A percentile compares a stretch with the other conserved stretches of the same genome.
Conservation (phyloP, 1,140 invertebrate species). For the Aethina tumida region DNA sequence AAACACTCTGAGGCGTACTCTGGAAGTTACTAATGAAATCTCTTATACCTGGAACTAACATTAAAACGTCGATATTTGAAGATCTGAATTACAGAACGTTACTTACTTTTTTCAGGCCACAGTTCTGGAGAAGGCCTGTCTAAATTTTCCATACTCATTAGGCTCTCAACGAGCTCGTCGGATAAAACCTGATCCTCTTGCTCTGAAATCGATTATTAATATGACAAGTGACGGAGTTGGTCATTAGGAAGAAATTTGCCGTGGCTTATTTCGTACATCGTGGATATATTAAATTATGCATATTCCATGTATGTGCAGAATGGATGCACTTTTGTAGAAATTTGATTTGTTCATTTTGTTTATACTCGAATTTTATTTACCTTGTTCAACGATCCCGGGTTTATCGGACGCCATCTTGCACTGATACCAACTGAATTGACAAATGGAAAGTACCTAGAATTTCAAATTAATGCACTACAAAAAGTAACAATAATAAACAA, state of each 20-base stretch:
- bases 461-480: too few species aligned
- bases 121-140: conserved; percentile 84
- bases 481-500: too few species aligned
- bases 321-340: conserved; percentile 4
- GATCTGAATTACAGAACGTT: conserved; percentile 10
- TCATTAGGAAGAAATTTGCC: not conserved
- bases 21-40: conserved; percentile 52
- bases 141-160: conserved; percentile 78
- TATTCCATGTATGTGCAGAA: not conserved
- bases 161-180: conserved; percentile 53
- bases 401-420: conserved; percentile 35
- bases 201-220: conserved; percentile 5
- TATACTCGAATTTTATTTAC: conserved; percentile 20
- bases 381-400: conserved; percentile 36
- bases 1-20: conserved; percentile 38
- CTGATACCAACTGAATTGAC: conserved; percentile 24
- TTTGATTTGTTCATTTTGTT: not conserved
- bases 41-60: conserved; percentile 62
- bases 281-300: too few species aligned
- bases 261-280: too few species aligned
- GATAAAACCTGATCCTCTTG: conserved; percentile 34
- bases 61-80: conserved; percentile 14
- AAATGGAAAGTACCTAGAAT: conserved; percentile 11
- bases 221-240: not conserved
- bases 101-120: conserved; percentile 89